Conservation (phyloP, 2,888 invertebrate genomes). For the Pachymerium ferrugineum region DNA sequence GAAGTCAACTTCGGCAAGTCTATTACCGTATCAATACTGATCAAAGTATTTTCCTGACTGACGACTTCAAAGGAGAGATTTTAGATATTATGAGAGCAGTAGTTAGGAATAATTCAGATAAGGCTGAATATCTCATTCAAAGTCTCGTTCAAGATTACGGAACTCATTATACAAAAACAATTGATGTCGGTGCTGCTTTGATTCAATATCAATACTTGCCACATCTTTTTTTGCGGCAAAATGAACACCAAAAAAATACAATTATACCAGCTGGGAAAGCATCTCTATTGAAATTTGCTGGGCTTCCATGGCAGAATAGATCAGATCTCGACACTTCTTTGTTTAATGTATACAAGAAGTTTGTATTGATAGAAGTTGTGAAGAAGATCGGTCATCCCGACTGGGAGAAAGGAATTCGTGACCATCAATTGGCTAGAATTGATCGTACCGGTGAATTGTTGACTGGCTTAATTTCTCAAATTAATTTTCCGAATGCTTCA, state of each 20-base stretch:
- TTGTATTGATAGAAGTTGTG: background rate
- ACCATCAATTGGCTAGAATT: background rate
- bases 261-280: background rate
- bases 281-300: background rate
- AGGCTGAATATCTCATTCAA: background rate
- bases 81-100: too few relatives aligned
- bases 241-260: background rate
- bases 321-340: background rate
- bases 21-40: too few relatives aligned
- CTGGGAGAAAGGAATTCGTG: background rate
- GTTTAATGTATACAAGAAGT: background rate
- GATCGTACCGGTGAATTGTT: background rate
- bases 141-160: background rate
- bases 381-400: background rate
- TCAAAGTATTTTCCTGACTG: too few relatives aligned
- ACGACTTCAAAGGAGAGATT: too few relatives aligned
- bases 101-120: too few relatives aligned
- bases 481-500: background rate
- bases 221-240: background rate
- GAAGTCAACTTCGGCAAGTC: too few relatives aligned
- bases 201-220: background rate
- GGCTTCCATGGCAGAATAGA: background rate
- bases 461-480: background rate
- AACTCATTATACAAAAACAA: background rate
- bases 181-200: background rate